These are phyloP conservation scores for Phrixothrix hirtus DNA, from an alignment of 2,888 invertebrate species.

Conservation along the genomic window DNA sequence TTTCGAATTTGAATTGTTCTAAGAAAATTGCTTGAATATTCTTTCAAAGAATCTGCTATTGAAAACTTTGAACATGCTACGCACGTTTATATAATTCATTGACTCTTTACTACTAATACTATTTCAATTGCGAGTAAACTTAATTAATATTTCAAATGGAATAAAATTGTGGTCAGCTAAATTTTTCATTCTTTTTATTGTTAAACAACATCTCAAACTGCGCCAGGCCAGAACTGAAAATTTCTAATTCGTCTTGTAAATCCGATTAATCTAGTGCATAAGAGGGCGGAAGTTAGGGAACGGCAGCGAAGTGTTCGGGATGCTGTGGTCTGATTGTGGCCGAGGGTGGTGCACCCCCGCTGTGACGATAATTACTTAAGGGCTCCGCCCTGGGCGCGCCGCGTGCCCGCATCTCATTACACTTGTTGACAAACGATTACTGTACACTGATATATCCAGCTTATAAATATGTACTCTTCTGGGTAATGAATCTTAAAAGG, in stretches of 20 bases:
- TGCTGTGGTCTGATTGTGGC: slow-evolving; percentile 41
- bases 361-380: slow-evolving; percentile 52
- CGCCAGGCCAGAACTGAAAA: not conserved
- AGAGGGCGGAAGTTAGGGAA: slow-evolving; percentile 20
- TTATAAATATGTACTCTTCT: slow-evolving; percentile 24
- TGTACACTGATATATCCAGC: slow-evolving; percentile 33
- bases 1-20: too few relatives aligned
- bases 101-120: too few relatives aligned
- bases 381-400: slow-evolving; percentile 54
- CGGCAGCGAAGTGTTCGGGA: slow-evolving; percentile 34
- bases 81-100: too few relatives aligned
- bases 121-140: too few relatives aligned
- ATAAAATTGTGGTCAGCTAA: too few relatives aligned
- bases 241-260: slow-evolving; percentile 19
- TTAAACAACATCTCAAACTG: too few relatives aligned
- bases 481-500: slow-evolving; percentile 20
- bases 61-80: too few relatives aligned
- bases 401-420: slow-evolving; percentile 58
- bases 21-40: too few relatives aligned
- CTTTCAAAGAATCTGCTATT: too few relatives aligned
- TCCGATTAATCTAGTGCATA: slow-evolving; percentile 15
- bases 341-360: slow-evolving; percentile 48
- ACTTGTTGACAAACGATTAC: slow-evolving; percentile 56
- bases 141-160: too few relatives aligned
- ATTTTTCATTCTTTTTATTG: too few relatives aligned